Evolutionary conservation across 23 tunicate species (phyloP).

Genomic region (Oikopleura vanhoeffeni): DNA sequence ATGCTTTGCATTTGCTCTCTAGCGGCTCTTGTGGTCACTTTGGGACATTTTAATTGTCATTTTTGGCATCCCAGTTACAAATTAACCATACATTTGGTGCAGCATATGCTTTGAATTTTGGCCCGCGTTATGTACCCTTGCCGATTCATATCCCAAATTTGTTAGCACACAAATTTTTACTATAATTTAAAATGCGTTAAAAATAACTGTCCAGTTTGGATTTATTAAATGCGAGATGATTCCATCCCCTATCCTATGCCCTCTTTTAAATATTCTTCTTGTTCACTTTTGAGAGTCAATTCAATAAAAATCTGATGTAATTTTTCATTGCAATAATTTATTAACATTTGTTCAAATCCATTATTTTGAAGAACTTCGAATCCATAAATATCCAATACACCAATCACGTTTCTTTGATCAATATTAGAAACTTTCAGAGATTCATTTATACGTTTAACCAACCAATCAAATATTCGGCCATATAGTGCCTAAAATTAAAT

Average conservation of each 20-base stretch:
- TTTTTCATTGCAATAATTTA: slow-evolving; percentile 96
- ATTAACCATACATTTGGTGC: no score
- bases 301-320: slow-evolving; percentile 91
- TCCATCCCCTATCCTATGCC: slow-evolving; percentile 97
- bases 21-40: no score
- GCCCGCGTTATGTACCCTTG: no score
- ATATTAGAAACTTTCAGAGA: slow-evolving; percentile 32
- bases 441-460: slow-evolving; percentile 40
- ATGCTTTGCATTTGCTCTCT: no score
- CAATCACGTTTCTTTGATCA: slow-evolving; percentile 40
- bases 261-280: slow-evolving; percentile 86
- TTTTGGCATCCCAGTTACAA: no score
- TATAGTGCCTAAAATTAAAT: slow-evolving; percentile 47
- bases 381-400: slow-evolving; percentile 86
- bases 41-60: no score
- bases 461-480: slow-evolving; percentile 91
- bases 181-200: no score
- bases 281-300: slow-evolving; percentile 85
- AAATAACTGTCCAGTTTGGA: no score
- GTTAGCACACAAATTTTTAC: no score
- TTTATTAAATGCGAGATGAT: no score
- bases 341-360: slow-evolving; percentile 92
- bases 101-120: no score
- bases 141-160: no score
- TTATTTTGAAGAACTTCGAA: slow-evolving; percentile 69